Evolutionary conservation across 2,797 vertebrate species (phyloP).

Genomic region (Melanotaenia trifasciata): DNA sequence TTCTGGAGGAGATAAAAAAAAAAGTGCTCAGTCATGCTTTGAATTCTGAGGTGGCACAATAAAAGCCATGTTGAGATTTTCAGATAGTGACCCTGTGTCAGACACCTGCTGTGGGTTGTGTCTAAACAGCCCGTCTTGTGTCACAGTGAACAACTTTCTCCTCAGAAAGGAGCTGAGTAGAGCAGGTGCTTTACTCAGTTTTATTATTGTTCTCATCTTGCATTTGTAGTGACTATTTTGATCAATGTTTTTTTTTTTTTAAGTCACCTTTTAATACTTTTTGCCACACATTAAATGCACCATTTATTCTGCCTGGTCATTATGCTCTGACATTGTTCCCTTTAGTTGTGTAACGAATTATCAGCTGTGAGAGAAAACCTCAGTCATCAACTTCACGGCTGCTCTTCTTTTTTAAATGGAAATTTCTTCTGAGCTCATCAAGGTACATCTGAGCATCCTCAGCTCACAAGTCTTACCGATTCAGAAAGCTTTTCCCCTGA

Average conservation of each 20-base stretch:
- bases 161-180: constrained; percentile 60
- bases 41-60: constrained; percentile 48
- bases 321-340: background rate
- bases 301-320: background rate
- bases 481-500: constrained; percentile 68
- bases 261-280: background rate
- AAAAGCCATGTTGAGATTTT: constrained; percentile 12
- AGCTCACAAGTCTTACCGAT: constrained; percentile 31
- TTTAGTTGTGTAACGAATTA: constrained; percentile 3
- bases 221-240: background rate
- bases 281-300: background rate
- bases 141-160: constrained; percentile 56
- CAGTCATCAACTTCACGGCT: constrained; percentile 19
- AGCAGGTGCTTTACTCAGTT: constrained; percentile 51
- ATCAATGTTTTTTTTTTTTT: background rate
- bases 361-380: background rate
- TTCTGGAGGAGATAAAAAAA: constrained; percentile 37
- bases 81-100: constrained; percentile 9
- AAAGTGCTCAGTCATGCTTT: constrained; percentile 60
- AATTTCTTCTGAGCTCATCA: constrained; percentile 42
- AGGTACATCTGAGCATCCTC: constrained; percentile 37
- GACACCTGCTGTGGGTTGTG: constrained; percentile 30
- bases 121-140: constrained; percentile 49
- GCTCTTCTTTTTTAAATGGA: constrained; percentile 22
- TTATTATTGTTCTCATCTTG: constrained; percentile 8